Evolutionary conservation across 2,888 invertebrate genomes (phyloP).

Genomic region (Chrysolina americana): DNA sequence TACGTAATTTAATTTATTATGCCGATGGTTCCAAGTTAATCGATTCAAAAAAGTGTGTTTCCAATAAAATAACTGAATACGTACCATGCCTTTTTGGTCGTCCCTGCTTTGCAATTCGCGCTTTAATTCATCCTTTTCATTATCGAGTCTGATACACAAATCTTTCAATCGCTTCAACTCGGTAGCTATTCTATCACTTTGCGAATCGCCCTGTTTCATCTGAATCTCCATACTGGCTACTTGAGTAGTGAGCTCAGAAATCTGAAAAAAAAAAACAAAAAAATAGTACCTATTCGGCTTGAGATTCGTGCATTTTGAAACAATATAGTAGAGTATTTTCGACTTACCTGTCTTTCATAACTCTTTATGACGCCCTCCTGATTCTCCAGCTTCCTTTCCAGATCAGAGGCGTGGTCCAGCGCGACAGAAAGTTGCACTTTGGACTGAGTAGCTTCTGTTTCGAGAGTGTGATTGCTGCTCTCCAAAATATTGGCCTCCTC

Average conservation of each 20-base stretch:
- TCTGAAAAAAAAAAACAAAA: conserved; percentile 60
- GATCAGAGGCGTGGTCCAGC: conserved; percentile 74
- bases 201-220: conserved; percentile 74
- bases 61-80: conserved; percentile 33
- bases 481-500: conserved; percentile 84
- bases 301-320: background rate
- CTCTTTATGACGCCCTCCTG: conserved; percentile 72
- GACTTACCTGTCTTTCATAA: conserved; percentile 73
- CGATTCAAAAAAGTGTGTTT: too few species aligned
- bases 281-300: background rate
- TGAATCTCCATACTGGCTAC: conserved; percentile 79
- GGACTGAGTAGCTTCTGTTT: conserved; percentile 82
- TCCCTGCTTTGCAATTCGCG: conserved; percentile 72
- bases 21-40: too few species aligned
- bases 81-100: conserved; percentile 68
- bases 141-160: conserved; percentile 76
- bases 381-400: conserved; percentile 77
- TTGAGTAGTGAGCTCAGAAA: conserved; percentile 71
- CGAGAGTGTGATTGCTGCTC: conserved; percentile 84
- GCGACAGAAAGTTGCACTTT: conserved; percentile 73
- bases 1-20: too few species aligned
- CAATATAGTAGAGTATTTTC: background rate
- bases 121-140: conserved; percentile 77
- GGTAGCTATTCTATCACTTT: conserved; percentile 74
- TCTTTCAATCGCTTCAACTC: conserved; percentile 75